These are phyloP conservation scores for Eupelmus urozonus DNA, from an alignment of 2,888 invertebrate species.

Conservation along the genomic window DNA sequence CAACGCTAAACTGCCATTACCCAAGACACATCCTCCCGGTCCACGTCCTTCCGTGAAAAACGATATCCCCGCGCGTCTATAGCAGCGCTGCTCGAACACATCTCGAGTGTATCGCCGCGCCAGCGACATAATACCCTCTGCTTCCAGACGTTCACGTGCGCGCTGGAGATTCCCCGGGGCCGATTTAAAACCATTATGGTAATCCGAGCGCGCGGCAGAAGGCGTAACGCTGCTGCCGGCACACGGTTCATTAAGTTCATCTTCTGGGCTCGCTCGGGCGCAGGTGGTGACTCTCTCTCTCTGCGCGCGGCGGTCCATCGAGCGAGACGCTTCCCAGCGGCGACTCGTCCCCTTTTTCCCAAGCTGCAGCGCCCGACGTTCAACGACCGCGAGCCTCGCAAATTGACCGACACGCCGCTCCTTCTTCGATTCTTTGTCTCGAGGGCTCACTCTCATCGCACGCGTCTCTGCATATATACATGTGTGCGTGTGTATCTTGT, in stretches of 20 bases:
- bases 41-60: not conserved
- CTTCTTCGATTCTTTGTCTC: not conserved
- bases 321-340: constrained; percentile 29
- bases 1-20: not conserved
- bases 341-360: not conserved
- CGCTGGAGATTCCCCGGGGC: constrained; percentile 5
- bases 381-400: constrained; percentile 47
- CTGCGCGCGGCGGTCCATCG: constrained; percentile 31
- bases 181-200: constrained; percentile 63
- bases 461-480: not conserved
- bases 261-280: constrained; percentile 10
- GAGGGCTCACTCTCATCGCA: not conserved
- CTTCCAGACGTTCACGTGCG: not conserved
- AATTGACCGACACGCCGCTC: constrained; percentile 60
- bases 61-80: not conserved
- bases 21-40: not conserved
- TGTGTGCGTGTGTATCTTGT: constrained; percentile 4
- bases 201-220: constrained; percentile 62
- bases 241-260: constrained; percentile 66
- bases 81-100: too few relatives aligned
- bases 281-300: constrained; percentile 63
- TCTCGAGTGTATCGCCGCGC: not conserved
- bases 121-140: not conserved
- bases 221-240: constrained; percentile 61
- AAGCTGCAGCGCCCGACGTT: constrained; percentile 43